Percentiles rank a stretch among this genome's conserved stretches.
Evolutionary conservation across 2,888 invertebrate genomes (phyloP).

Genomic region (Drosophila affinis): DNA sequence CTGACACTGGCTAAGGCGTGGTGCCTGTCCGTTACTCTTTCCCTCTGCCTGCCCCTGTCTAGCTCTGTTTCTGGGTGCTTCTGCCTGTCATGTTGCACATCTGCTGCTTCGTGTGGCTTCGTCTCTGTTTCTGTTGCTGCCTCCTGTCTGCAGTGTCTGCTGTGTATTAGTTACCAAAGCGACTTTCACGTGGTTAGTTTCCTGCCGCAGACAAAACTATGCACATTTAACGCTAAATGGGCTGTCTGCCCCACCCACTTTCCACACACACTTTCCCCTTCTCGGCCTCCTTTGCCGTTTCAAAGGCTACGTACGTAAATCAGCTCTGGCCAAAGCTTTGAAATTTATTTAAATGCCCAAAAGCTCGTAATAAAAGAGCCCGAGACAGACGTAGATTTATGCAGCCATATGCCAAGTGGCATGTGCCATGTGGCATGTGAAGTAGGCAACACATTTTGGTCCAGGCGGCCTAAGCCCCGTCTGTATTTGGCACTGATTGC

Average conservation of each 20-base stretch:
- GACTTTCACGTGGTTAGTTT: conserved; percentile 74
- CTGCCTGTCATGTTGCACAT: conserved; percentile 71
- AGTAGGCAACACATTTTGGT: conserved; percentile 61
- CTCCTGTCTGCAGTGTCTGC: not conserved
- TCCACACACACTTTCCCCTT: not conserved
- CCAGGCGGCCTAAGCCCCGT: conserved; percentile 62
- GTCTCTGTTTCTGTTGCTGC: conserved; percentile 10
- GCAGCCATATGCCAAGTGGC: conserved; percentile 63
- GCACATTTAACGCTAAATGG: conserved; percentile 71
- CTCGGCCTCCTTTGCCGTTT: too few relatives aligned
- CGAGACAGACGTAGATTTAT: conserved; percentile 67
- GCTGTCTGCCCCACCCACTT: conserved; percentile 28
- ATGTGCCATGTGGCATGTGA: conserved; percentile 42
- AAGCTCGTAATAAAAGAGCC: conserved; percentile 72
- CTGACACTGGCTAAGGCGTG: conserved; percentile 42
- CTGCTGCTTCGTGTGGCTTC: conserved; percentile 39
- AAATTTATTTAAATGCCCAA: conserved; percentile 77
- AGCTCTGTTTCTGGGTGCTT: conserved; percentile 31
- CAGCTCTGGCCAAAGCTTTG: conserved; percentile 66
- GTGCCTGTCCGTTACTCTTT: too few relatives aligned
- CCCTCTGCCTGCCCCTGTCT: conserved; percentile 1
- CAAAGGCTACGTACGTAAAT: conserved; percentile 67
- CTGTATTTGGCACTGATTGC: conserved; percentile 66
- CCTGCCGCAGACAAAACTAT: conserved; percentile 58
- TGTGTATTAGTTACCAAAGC: conserved; percentile 51